phyloP scores from a whole-genome alignment of 2,888 invertebrate species.

The Athalia rosae region DNA sequence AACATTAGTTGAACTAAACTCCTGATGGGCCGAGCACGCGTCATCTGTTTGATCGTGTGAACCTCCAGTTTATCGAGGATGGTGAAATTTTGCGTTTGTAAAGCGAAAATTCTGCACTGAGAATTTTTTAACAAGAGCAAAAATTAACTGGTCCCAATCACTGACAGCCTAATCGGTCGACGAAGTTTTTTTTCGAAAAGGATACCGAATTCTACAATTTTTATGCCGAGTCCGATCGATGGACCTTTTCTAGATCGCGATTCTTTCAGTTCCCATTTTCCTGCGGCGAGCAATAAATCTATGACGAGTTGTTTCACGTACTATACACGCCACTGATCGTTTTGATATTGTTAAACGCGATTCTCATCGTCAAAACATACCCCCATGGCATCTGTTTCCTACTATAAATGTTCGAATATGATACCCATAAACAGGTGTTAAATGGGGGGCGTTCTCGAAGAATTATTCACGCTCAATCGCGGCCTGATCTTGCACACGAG shows the following conservation, averaged over 20 bases:
- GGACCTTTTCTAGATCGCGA: no score
- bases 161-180: no score
- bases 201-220: no score
- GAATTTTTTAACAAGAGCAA: no score
- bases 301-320: not conserved
- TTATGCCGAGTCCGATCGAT: no score
- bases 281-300: no score
- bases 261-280: no score
- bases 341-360: not conserved
- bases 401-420: slow-evolving; percentile 23
- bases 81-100: not conserved
- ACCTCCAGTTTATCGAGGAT: not conserved
- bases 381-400: no score
- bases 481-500: not conserved
- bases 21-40: slow-evolving; percentile 12
- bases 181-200: no score
- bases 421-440: slow-evolving; percentile 41
- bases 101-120: not conserved
- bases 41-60: slow-evolving; percentile 42
- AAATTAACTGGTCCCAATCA: no score
- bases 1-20: slow-evolving; percentile 35
- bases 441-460: slow-evolving; percentile 31
- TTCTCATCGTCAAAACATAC: slow-evolving; percentile 25
- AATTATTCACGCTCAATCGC: not conserved
- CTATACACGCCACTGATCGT: not conserved